Evolutionary conservation across 2,797 vertebrate species (phyloP), one percentile per base, ranked within the genome.

Genomic region (Periophthalmus magnuspinnatus): DNA sequence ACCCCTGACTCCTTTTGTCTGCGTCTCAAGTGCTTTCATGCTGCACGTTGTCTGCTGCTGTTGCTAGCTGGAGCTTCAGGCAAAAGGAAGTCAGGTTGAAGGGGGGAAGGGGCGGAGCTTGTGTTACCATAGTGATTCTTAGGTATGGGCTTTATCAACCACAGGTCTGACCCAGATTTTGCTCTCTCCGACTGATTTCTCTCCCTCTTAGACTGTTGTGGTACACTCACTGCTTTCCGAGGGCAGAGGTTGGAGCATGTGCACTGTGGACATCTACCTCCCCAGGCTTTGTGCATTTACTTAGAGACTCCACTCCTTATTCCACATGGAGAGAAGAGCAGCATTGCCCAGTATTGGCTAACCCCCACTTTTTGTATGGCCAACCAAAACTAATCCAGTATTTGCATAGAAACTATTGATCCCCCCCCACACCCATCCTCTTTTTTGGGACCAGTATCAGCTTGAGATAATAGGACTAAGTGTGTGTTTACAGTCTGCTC

Each of bases 161-260:
- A 75, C 71, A 83, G 77, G 77, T 88, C 85, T 93, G 93, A 93
- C 92, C 93, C 93, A 91, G 86, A 90, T 92, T 88, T 69, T 68
- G 33, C 84, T 88, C 58, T 74, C 62, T 62, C 66, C 21, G 14
- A 17, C 70, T 69, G 60, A 33, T 50, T 21, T 33, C 74, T 58
- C 60, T 56, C 55, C 56, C 62, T 24, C 64, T 72, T 34, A 32
- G 68, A 56, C 24, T 72, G 75, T 81, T 83, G 68, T 71, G 34
- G 41, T 75, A 48, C 81, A 79, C 54, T 72, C 69, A 69, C 36
- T 74, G 61, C 68, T 78, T 79, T 75, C 69, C 19, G 78, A 71
- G 73, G 72, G 65, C 68, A 57, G 70, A 28, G 33, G 56, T 75
- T 59, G 22, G 21, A 81, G 76, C 62, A 17, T 66, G 67, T 70